phyloP scores from a whole-genome alignment of 2,888 invertebrate species.

The Catonia carolina region DNA sequence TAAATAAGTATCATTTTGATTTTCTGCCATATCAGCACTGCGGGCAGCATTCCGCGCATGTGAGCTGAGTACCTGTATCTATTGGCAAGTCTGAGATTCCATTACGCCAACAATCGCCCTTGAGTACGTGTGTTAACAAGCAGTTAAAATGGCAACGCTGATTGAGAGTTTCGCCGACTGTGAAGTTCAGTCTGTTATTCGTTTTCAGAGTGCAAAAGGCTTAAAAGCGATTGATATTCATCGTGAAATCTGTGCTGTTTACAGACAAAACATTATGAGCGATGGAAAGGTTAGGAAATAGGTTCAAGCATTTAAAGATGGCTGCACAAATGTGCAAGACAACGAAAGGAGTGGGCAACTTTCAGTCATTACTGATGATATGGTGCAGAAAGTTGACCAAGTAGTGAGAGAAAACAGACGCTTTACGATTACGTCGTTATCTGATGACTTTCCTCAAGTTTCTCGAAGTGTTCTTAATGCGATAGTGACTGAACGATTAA shows the following conservation, averaged over 20 bases:
- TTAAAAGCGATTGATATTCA: conserved; percentile 29
- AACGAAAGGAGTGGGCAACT: conserved; percentile 23
- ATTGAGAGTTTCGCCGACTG: not conserved
- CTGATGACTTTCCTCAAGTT: conserved; percentile 26
- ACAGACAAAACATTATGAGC: conserved; percentile 16
- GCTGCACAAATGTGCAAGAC: conserved; percentile 13
- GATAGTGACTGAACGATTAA: conserved; percentile 29
- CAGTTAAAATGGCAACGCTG: conserved; percentile 22
- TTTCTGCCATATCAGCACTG: not conserved
- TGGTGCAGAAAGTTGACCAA: conserved; percentile 22
- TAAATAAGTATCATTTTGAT: too few species aligned
- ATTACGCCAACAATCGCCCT: too few species aligned
- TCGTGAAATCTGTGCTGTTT: conserved; percentile 29
- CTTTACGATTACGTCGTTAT: conserved; percentile 25
- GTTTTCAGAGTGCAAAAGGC: conserved; percentile 28
- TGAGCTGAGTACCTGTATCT: not conserved
- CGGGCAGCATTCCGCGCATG: not conserved
- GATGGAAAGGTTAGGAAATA: conserved; percentile 31
- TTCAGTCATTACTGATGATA: conserved; percentile 28
- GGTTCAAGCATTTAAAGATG: conserved; percentile 11
- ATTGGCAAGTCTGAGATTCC: too few species aligned
- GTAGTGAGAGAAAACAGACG: conserved; percentile 26
- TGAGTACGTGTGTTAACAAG: not conserved
- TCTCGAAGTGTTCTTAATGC: conserved; percentile 23
- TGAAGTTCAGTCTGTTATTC: not conserved